Base-by-base conservation (phyloP, 2,797 vertebrate genomes). In the Glyptemys insculpta region DNA sequence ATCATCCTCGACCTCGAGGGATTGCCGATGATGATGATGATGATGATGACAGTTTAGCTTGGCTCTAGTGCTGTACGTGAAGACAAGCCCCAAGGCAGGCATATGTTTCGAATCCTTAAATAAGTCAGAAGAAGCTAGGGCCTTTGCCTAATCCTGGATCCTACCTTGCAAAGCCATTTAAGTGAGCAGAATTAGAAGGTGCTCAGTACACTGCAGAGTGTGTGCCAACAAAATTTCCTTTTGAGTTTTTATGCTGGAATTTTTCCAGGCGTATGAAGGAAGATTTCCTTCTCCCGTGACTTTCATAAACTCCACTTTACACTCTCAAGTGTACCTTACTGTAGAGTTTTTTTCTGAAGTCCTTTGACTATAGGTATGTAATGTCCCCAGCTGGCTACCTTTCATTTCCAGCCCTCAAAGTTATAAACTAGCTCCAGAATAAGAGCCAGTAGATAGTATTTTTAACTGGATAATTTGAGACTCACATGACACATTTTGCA, bases 181-280 rank as follows among this genome's bases (percentile, higher is more conserved):
- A 85, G 89, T 94, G 91, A 91, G 59, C 62, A 56, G 88, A 90
- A 96, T 96, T 92, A 87, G 91, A 95, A 94, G 83, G 83, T 97
- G 81, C 87, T 97, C 96, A 91, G 91, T 91, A 81, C 88, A 85
- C 57, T 59, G 12, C 57, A 59, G 29, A 59, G 29, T 59, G 57
- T 59, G 57, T 59, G 12, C 29, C 65, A 84, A 83, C 62, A 90
- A 88, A 93, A 95, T 34, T 72, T 72, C n/a, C 19, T 72, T 18
- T 12, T 41, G 65, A 37, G 21, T 21, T 19, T 41, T 72, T 37
- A 72, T 72, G 34, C 65, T 72, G 65, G 65, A 37, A 72, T 72
- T 72, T 37, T 76, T 95, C 25, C 44, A 79, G 6, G 53, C 27
- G 79, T 89, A 4, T 54, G 91, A 11, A 23, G 5, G 5, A 37